Conservation (phyloP, 2,113 vertebrate species). For the Hippolais icterina region DNA sequence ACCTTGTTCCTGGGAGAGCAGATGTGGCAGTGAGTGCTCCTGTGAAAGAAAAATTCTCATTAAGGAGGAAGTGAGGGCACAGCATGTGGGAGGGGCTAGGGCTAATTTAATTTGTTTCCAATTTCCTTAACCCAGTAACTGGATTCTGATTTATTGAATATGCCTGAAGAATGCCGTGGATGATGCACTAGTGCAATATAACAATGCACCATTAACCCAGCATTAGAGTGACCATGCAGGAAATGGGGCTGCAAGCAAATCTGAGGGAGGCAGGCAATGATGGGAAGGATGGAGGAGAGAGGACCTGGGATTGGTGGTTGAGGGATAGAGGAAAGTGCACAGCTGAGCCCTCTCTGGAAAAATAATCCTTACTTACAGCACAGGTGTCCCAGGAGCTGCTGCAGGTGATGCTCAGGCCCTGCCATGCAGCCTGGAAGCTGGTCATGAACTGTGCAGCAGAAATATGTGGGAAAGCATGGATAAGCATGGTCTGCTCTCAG, state of each 20-base stretch:
- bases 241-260: neutral
- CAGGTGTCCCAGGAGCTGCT: neutral
- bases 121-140: constrained; percentile 72
- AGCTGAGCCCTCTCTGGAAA: neutral
- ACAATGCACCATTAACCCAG: constrained; percentile 46
- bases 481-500: neutral
- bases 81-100: constrained; percentile 50
- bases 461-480: neutral
- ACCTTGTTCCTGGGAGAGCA: neutral
- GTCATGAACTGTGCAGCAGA: neutral
- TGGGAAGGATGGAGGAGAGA: neutral
- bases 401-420: neutral
- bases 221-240: constrained; percentile 1
- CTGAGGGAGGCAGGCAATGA: neutral
- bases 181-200: neutral
- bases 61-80: constrained; percentile 58
- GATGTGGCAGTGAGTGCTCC: neutral
- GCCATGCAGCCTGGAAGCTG: neutral
- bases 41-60: constrained; percentile 41
- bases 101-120: constrained; percentile 75
- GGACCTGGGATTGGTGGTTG: neutral
- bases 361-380: neutral
- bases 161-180: constrained; percentile 8
- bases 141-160: constrained; percentile 75
- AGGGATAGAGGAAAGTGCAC: neutral